These are phyloP conservation scores for Pristionchus arcanus DNA, from an alignment of 2,888 invertebrate species.

Conservation along the genomic window DNA sequence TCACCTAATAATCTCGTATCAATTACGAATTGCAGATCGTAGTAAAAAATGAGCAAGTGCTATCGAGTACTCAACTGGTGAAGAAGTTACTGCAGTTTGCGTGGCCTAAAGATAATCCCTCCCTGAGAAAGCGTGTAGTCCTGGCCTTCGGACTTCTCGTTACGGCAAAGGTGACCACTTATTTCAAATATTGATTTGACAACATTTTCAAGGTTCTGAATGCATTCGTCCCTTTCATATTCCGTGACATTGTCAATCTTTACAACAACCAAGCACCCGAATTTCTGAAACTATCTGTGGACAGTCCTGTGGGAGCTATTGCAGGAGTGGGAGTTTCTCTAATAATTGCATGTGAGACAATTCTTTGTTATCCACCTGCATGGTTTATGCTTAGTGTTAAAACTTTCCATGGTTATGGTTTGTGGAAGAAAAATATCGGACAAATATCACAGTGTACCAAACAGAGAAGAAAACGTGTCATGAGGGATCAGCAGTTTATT, in stretches of 20 bases:
- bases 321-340: slow-evolving; percentile 74
- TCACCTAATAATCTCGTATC: neutral
- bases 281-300: slow-evolving; percentile 68
- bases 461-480: too few relatives aligned
- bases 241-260: slow-evolving; percentile 93
- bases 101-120: slow-evolving; percentile 86
- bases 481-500: too few relatives aligned
- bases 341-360: slow-evolving; percentile 75
- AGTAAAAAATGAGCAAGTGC: neutral
- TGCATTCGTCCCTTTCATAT: slow-evolving; percentile 94
- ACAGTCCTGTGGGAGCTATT: slow-evolving; percentile 68
- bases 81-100: slow-evolving; percentile 70
- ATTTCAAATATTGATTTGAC: slow-evolving; percentile 7
- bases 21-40: neutral
- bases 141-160: slow-evolving; percentile 84
- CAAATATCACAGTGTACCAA: too few relatives aligned
- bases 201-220: slow-evolving; percentile 86
- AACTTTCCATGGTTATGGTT: too few relatives aligned
- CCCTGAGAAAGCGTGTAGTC: slow-evolving; percentile 88
- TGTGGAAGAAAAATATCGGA: too few relatives aligned
- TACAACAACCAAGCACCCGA: slow-evolving; percentile 84
- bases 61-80: slow-evolving; percentile 62
- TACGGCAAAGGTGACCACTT: slow-evolving; percentile 81
- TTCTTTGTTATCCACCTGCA: too few relatives aligned
- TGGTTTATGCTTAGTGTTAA: too few relatives aligned